Conservation (phyloP, 2,888 invertebrate species). For the Microchrysa polita region DNA sequence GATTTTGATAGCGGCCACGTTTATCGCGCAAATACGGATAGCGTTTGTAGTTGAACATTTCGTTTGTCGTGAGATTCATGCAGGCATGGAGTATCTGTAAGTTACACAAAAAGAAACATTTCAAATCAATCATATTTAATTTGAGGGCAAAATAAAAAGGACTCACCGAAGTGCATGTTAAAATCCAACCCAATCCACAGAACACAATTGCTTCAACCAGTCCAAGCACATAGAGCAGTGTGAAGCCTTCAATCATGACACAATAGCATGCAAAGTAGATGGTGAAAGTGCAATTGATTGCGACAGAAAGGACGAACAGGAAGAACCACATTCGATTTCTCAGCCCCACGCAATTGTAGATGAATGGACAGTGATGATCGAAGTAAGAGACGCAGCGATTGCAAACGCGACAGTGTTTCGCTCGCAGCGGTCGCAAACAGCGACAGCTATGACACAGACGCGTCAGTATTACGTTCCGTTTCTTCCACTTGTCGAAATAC, state of each 20-base stretch:
- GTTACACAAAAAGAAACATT: conserved; percentile 24
- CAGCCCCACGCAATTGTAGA: conserved; percentile 93
- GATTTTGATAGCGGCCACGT: conserved; percentile 88
- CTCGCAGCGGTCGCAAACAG: conserved; percentile 84
- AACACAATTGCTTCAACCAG: conserved; percentile 84
- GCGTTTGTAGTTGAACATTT: conserved; percentile 93
- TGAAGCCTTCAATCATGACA: conserved; percentile 85
- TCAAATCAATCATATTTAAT: background rate
- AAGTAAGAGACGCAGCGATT: conserved; percentile 90
- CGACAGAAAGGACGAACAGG: conserved; percentile 86
- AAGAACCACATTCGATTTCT: conserved; percentile 95
- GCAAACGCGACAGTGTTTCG: conserved; percentile 92
- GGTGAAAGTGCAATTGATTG: conserved; percentile 86
- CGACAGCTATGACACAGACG: conserved; percentile 91
- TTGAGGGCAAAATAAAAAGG: background rate
- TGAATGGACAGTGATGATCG: conserved; percentile 95
- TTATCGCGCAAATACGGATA: conserved; percentile 91
- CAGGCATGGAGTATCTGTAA: conserved; percentile 87
- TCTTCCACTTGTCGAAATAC: conserved; percentile 92
- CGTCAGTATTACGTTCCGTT: conserved; percentile 81
- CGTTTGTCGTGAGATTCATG: conserved; percentile 94
- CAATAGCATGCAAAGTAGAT: conserved; percentile 89
- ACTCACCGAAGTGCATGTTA: conserved; percentile 79
- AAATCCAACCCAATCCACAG: conserved; percentile 86
- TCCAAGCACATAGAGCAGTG: conserved; percentile 84